Base-by-base conservation (phyloP, 2,888 invertebrate species). In the Penaeus monodon region DNA sequence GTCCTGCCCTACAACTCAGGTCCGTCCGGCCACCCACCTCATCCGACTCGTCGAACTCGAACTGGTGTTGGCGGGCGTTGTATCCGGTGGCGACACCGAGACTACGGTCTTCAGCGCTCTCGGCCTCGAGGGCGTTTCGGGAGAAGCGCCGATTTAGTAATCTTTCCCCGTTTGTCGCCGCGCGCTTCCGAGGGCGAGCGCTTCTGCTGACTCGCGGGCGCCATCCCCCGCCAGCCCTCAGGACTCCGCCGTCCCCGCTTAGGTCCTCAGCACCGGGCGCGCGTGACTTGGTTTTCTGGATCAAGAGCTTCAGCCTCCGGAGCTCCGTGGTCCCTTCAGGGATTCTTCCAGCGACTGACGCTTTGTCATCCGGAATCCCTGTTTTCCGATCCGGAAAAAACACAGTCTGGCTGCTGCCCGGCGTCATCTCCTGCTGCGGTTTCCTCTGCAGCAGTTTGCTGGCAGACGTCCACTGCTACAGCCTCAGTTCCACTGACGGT, bases 41-140 rank as follows among this genome's bases (percentile, higher is more conserved):
- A 20, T 80, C 81, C 14, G 81, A 81, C 29, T 65, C 81, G 68
- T 81, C 81, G 81, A 81, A 81, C 65, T 81, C 81, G n/a, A 38
- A 57, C 44, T 66, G 81, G 8, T 68, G 66, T 20, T 3, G 57
- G 22, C 49, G 78, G 22, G 14, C 27, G 78, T 24, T 20, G 63
- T 57, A 78, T n/a, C 78, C 29, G 12, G 20, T 78, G 1, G 24
- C 78, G n/a, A n/a, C 12, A 57, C 78, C 17, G 78, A 20, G 57
- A 12, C 57, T 0, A 27, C 20, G n/a, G n/a, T 24, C 29, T n/a
- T 20, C 29, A 2, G n/a, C n/a, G 2, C 64, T 12, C 64, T 66
- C 57, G 12, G 49, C 57, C 57, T 63, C n/a, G 49, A 7, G 8
- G 63, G 1, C 2, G 27, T 14, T 27, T 63, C 77, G 24, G 24